These are phyloP conservation scores for Luehdorfia chinensis DNA, from an alignment of 1,140 invertebrate genomes.

Conservation along the genomic window DNA sequence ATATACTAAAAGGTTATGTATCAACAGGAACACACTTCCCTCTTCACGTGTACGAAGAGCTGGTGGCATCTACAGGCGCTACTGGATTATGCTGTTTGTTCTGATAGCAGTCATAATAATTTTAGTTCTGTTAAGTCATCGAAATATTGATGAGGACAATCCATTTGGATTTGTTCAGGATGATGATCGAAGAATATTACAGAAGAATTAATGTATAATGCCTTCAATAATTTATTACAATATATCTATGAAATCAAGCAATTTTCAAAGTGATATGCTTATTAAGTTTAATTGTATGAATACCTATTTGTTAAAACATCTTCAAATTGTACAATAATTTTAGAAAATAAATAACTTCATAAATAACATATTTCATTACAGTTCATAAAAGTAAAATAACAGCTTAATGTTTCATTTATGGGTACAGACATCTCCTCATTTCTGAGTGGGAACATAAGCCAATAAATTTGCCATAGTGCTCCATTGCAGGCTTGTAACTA, in stretches of 20 bases:
- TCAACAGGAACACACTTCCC: constrained; percentile 54
- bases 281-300: constrained; percentile 32
- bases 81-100: constrained; percentile 58
- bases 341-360: constrained; percentile 11
- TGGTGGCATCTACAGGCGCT: constrained; percentile 58
- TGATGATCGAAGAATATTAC: constrained; percentile 60
- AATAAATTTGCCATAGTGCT: too few relatives aligned
- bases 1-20: too few relatives aligned
- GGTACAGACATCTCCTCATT: too few relatives aligned
- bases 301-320: constrained; percentile 22
- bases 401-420: too few relatives aligned
- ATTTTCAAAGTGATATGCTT: constrained; percentile 37
- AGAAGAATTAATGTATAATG: constrained; percentile 51
- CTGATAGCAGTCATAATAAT: constrained; percentile 44
- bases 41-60: constrained; percentile 56
- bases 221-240: constrained; percentile 13
- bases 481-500: too few relatives aligned
- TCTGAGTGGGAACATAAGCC: too few relatives aligned
- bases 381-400: too few relatives aligned
- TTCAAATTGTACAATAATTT: constrained; percentile 31
- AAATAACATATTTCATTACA: too few relatives aligned
- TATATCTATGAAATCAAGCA: constrained; percentile 58
- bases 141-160: constrained; percentile 54
- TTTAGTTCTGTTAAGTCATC: constrained; percentile 50
- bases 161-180: constrained; percentile 58